These are phyloP conservation scores for Trogon melanurus DNA, from an alignment of 2,113 vertebrate species.

Conservation along the genomic window DNA sequence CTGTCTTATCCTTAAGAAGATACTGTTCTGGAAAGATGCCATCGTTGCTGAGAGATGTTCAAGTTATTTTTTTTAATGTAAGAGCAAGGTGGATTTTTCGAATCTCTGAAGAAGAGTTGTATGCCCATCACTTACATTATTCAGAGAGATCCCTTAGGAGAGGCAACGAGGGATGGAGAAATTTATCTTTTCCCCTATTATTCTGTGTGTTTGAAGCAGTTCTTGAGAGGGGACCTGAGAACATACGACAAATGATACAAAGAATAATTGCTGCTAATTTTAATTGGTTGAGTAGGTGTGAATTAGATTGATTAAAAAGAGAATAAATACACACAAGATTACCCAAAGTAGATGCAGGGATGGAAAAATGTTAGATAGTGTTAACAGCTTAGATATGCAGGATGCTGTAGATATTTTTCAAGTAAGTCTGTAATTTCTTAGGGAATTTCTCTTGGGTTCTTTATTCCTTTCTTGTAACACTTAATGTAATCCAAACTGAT, in stretches of 20 bases:
- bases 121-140: background rate
- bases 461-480: background rate
- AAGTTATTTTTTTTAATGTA: background rate
- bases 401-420: slow-evolving; percentile 7
- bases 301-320: slow-evolving; percentile 14
- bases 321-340: slow-evolving; percentile 19
- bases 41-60: background rate
- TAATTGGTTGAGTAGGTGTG: background rate
- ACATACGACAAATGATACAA: background rate
- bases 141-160: background rate
- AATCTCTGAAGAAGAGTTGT: background rate
- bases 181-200: slow-evolving; percentile 1
- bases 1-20: background rate
- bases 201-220: background rate
- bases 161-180: background rate
- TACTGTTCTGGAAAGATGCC: background rate
- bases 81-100: background rate
- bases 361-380: background rate
- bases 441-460: background rate
- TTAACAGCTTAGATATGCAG: background rate
- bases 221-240: background rate
- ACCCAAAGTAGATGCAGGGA: background rate
- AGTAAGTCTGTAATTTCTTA: background rate
- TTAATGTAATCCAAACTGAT: slow-evolving; percentile 18
- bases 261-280: background rate